A percentile compares a stretch with the other conserved stretches of the same genome.
Evolutionary conservation across 2,888 invertebrate genomes (phyloP).

Genomic region (Acronicta alni): DNA sequence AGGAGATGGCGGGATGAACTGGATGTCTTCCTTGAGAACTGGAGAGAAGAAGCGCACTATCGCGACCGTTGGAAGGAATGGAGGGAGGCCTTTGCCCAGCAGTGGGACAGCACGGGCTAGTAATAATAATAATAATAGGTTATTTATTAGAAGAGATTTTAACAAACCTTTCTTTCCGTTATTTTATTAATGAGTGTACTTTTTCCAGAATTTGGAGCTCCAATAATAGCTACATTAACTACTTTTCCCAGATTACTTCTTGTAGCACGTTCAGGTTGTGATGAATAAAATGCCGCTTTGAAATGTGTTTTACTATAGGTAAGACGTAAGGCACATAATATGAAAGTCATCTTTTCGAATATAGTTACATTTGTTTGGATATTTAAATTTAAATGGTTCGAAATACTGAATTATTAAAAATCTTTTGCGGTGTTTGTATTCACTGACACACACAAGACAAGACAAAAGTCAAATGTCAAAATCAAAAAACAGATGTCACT

Average conservation of each 20-base stretch:
- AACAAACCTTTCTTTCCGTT: slow-evolving; percentile 92
- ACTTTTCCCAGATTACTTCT: slow-evolving; percentile 74
- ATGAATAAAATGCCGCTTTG: slow-evolving; percentile 70
- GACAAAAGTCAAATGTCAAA: too few relatives aligned
- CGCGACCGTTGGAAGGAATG: too few relatives aligned
- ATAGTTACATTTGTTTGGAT: slow-evolving; percentile 9
- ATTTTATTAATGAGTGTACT: slow-evolving; percentile 97
- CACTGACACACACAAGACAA: too few relatives aligned
- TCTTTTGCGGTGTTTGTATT: too few relatives aligned
- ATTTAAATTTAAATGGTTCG: too few relatives aligned
- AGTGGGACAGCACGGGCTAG: too few relatives aligned
- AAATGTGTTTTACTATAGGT: slow-evolving; percentile 56
- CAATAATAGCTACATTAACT: slow-evolving; percentile 95
- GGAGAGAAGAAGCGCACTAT: too few relatives aligned
- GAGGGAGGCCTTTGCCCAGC: too few relatives aligned
- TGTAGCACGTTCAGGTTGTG: slow-evolving; percentile 71
- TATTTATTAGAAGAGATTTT: slow-evolving; percentile 5
- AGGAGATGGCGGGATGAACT: too few relatives aligned
- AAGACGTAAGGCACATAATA: slow-evolving; percentile 52
- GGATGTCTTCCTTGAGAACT: too few relatives aligned
- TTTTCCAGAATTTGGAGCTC: slow-evolving; percentile 98
- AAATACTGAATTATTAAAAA: too few relatives aligned
- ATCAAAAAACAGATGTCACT: too few relatives aligned
- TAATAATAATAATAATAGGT: slow-evolving; percentile 20
- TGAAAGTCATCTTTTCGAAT: slow-evolving; percentile 52